These are phyloP conservation scores for Tyto alba DNA, from an alignment of 2,113 vertebrate species.

Conservation along the genomic window DNA sequence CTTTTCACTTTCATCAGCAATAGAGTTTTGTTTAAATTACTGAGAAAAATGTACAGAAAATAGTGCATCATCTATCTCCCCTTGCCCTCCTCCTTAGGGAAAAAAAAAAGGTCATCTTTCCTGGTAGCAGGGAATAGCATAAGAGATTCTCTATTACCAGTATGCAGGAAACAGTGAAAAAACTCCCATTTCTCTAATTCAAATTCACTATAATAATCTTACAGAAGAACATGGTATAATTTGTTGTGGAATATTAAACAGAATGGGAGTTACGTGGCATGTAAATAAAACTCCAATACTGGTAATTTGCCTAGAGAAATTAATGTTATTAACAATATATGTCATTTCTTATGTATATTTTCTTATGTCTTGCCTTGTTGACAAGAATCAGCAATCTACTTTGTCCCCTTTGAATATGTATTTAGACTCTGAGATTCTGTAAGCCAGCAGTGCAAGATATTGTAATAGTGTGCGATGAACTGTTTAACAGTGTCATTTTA, in stretches of 20 bases:
- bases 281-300: slow-evolving; percentile 18
- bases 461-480: not conserved
- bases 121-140: slow-evolving; percentile 10
- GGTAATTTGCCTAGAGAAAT: not conserved
- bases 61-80: not conserved
- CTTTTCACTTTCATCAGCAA: not conserved
- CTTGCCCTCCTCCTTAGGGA: not conserved
- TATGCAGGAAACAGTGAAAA: slow-evolving; percentile 29
- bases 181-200: not conserved
- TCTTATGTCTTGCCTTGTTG: not conserved
- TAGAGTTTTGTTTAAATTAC: not conserved
- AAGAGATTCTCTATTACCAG: slow-evolving; percentile 6
- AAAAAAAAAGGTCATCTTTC: slow-evolving; percentile 25
- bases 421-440: not conserved
- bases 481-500: not conserved
- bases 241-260: slow-evolving; percentile 20
- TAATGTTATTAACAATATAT: not conserved
- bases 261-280: not conserved
- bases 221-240: not conserved
- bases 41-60: not conserved
- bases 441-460: not conserved
- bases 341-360: not conserved
- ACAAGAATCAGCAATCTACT: not conserved
- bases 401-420: not conserved
- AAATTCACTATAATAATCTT: not conserved